Evolutionary conservation across 2,113 vertebrate genomes (phyloP).

Genomic region (Poeciliopsis occidentalis): DNA sequence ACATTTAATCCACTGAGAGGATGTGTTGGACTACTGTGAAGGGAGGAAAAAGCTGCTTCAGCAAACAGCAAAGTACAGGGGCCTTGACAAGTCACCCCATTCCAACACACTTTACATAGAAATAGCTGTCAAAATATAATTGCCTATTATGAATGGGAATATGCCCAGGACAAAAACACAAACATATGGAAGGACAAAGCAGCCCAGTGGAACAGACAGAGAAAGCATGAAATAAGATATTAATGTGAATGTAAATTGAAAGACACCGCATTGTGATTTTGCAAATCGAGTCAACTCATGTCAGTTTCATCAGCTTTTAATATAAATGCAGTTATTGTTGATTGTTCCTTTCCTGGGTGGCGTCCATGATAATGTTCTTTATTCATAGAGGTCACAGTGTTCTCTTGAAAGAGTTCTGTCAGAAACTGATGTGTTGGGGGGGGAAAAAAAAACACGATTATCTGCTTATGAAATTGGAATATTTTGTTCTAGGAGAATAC

Average conservation of each 20-base stretch:
- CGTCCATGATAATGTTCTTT: conserved; percentile 25
- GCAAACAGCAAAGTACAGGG: conserved; percentile 69
- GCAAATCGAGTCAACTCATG: conserved; percentile 64
- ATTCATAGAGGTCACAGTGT: not conserved
- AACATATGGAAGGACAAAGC: conserved; percentile 65
- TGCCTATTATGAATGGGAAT: conserved; percentile 77
- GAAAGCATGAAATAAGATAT: conserved; percentile 74
- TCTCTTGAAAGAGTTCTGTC: conserved; percentile 24
- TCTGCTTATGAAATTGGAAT: not conserved
- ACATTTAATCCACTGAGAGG: conserved; percentile 65
- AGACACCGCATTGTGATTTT: conserved; percentile 55
- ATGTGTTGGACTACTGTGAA: conserved; percentile 60
- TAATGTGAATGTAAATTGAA: conserved; percentile 66
- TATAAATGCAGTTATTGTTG: conserved; percentile 43
- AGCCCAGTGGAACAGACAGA: conserved; percentile 63
- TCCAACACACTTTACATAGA: conserved; percentile 77
- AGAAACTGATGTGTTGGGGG: not conserved
- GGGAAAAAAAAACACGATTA: not conserved
- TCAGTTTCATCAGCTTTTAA: conserved; percentile 60
- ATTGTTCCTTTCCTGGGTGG: conserved; percentile 9
- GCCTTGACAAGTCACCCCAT: conserved; percentile 51
- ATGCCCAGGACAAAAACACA: conserved; percentile 61
- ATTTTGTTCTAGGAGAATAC: not conserved
- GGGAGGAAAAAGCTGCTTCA: conserved; percentile 73
- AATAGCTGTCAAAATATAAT: conserved; percentile 84